Percentiles rank a stretch among this genome's conserved stretches.
These are phyloP conservation scores for Bhutanitis thaidina DNA, from an alignment of 2,888 invertebrate genomes.

Conservation along the genomic window DNA sequence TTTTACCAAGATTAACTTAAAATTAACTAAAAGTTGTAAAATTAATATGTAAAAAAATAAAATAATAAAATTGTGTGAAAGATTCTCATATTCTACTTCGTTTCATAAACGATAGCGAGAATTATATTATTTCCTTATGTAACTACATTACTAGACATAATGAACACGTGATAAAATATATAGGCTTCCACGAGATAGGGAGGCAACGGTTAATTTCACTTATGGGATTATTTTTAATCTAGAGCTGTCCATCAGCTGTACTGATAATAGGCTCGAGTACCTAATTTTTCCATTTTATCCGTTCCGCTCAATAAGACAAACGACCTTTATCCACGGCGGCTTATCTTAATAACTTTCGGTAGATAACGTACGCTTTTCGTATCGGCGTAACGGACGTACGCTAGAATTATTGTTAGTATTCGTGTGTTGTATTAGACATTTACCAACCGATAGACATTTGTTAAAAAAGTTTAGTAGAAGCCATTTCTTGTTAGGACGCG, in stretches of 20 bases:
- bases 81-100: no score
- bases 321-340: constrained; percentile 57
- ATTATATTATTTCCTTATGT: no score
- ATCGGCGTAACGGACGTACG: constrained; percentile 9
- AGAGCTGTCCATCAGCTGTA: constrained; percentile 58
- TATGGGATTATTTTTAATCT: constrained; percentile 67
- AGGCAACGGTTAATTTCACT: constrained; percentile 38
- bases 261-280: constrained; percentile 53
- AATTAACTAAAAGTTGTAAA: no score
- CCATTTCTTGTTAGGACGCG: no score
- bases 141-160: neutral
- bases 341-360: constrained; percentile 74
- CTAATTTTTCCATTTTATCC: constrained; percentile 53
- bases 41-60: no score
- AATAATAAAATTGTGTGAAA: no score
- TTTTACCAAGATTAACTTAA: no score
- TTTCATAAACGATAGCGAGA: no score
- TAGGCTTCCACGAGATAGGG: constrained; percentile 1
- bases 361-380: constrained; percentile 47
- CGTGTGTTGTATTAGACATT: neutral
- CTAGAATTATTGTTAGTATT: constrained; percentile 11
- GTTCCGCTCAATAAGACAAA: constrained; percentile 49
- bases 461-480: no score
- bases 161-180: neutral
- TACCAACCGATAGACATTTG: no score